These are phyloP conservation scores for Hiodon alosoides DNA, from an alignment of 2,113 vertebrate species.

Conservation along the genomic window DNA sequence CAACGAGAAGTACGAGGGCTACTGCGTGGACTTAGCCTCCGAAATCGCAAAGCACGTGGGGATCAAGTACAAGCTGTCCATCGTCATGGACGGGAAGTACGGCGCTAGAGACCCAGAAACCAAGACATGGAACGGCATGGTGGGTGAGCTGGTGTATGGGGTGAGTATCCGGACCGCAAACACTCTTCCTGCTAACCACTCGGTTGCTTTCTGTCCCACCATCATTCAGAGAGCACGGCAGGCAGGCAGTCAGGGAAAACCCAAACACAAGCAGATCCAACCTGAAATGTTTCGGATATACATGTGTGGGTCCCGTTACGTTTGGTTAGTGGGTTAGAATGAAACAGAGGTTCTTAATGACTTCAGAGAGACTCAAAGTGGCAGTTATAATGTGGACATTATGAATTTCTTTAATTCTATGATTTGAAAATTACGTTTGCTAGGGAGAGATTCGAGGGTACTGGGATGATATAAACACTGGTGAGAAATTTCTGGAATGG, in stretches of 20 bases:
- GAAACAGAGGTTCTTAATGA: conserved; percentile 6
- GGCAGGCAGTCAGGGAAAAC: no score
- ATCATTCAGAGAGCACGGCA: conserved; percentile 11
- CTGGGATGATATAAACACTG: conserved; percentile 35
- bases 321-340: conserved; percentile 12
- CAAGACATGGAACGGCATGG: conserved; percentile 99
- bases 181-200: not conserved
- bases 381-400: no score
- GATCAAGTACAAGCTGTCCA: conserved; percentile 99
- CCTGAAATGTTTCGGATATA: no score
- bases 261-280: no score
- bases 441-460: no score
- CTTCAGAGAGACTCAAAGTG: no score
- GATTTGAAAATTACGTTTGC: no score
- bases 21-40: conserved; percentile 99
- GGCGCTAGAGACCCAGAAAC: conserved; percentile 96
- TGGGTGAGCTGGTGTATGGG: conserved; percentile 99
- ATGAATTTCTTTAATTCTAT: no score
- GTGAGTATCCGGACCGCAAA: conserved; percentile 70
- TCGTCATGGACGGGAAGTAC: conserved; percentile 97
- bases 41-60: conserved; percentile 99
- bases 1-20: conserved; percentile 99
- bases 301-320: no score
- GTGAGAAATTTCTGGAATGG: conserved; percentile 36
- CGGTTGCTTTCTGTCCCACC: not conserved